Base-by-base conservation (phyloP, 2,113 vertebrate genomes). In the Tragelaphus imberbis region DNA sequence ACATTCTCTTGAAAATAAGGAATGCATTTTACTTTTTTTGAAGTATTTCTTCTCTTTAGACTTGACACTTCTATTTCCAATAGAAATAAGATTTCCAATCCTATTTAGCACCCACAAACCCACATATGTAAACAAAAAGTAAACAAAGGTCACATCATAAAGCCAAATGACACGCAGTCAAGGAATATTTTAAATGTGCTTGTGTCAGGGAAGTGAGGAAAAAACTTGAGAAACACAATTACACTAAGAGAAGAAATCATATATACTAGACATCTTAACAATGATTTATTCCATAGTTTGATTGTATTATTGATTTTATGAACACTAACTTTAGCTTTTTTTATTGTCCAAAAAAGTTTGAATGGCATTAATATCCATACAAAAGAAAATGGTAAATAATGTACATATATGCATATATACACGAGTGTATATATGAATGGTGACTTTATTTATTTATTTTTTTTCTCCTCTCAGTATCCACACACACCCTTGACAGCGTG, bases 31-130 rank as follows among this genome's bases (percentile, higher is more conserved):
- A 61, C 93, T 63, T 10, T 10, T 10, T 10, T 95, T 97, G 95
- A 97, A 51, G 71, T 96, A 97, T 91, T 86, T 59, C 2, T 91
- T 86, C 55, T 97, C 56, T 98, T 98, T 97, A 71, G 93, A 88
- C 49, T 84, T 94, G 97, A 95, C 61, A 81, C 85, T 98, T 98
- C 79, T 87, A 71, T 56, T 71, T 71, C 68, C 68, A 5, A 71
- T 71, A 23, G n/a, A 90, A 84, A 96, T 53, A 97, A 77, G 82
- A 96, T 99, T 97, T 98, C 23, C 27, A 97, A 96, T 94, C 77
- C 88, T 97, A 97, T 97, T 71, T 93, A 75, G 86, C 87, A 28
- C 23, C 33, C 61, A 85, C 21, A 71, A 91, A 86, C 58, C 93
- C 30, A 89, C 65, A 75, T 53, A 96, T 65, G 19, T 51, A 28